phyloP scores from a whole-genome alignment of 2,797 vertebrate species.

The Vultur gryphus region DNA sequence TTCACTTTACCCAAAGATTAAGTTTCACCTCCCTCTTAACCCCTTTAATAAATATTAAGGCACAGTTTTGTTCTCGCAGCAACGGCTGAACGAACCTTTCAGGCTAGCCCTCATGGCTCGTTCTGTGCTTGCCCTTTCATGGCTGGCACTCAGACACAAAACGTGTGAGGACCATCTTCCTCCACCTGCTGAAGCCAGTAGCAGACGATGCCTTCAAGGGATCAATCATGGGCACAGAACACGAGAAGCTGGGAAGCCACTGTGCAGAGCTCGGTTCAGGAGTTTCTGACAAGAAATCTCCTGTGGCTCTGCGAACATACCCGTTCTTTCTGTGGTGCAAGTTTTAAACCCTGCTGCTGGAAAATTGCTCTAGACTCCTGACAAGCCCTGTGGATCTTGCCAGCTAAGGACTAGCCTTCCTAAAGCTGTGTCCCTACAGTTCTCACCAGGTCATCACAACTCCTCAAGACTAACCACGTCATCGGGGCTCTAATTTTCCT shows the following conservation, averaged over 20 bases:
- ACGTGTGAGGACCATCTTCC: rapidly evolving
- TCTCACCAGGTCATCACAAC: not conserved
- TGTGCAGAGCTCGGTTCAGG: not conserved
- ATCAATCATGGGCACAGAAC: not conserved
- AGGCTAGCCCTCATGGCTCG: not conserved
- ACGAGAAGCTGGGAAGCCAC: rapidly evolving
- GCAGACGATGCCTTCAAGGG: no score
- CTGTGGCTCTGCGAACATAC: not conserved
- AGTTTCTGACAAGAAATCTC: not conserved
- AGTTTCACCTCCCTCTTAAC: not conserved
- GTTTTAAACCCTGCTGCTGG: not conserved
- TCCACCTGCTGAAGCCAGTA: not conserved
- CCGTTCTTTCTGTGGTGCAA: rapidly evolving
- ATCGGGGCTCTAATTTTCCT: rapidly evolving
- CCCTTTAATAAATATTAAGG: not conserved
- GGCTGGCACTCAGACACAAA: not conserved
- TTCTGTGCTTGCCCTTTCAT: not conserved
- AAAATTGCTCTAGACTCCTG: not conserved
- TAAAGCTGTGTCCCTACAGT: not conserved
- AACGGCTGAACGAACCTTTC: not conserved
- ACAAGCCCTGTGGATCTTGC: not conserved
- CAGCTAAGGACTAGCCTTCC: not conserved
- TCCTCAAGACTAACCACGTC: not conserved
- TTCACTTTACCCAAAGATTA: not conserved
- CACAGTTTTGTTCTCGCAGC: not conserved